These are phyloP conservation scores for Reticulitermes lucifugus DNA, from an alignment of 2,888 invertebrate genomes.

Conservation along the genomic window DNA sequence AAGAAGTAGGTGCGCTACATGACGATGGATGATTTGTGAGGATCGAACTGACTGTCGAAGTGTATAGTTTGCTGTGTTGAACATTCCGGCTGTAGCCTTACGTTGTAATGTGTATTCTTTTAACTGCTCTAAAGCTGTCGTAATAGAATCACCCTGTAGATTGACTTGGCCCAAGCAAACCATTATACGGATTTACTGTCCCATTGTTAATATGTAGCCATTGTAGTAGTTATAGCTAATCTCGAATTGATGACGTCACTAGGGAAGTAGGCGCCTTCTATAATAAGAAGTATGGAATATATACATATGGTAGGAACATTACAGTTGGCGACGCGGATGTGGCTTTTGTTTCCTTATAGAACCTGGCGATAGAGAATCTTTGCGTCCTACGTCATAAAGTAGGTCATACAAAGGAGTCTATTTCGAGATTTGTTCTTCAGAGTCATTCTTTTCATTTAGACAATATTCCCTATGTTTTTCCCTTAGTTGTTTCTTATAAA, in stretches of 20 bases:
- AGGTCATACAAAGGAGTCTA: not conserved
- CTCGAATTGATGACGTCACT: not conserved
- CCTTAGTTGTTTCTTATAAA: too few species aligned
- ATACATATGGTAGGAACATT: conserved; percentile 13
- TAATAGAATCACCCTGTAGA: not conserved
- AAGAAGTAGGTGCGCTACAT: too few species aligned
- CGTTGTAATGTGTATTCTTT: too few species aligned
- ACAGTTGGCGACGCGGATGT: conserved; percentile 31
- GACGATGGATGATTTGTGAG: too few species aligned
- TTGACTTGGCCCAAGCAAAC: not conserved
- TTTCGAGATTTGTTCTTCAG: not conserved
- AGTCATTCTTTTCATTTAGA: not conserved
- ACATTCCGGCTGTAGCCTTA: too few species aligned
- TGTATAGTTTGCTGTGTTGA: too few species aligned
- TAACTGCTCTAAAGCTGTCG: too few species aligned
- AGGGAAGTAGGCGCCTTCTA: not conserved
- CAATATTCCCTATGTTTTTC: too few species aligned
- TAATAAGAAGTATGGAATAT: not conserved
- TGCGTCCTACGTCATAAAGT: not conserved
- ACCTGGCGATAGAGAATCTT: not conserved
- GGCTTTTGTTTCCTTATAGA: conserved; percentile 12
- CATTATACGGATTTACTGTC: not conserved
- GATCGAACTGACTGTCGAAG: too few species aligned
- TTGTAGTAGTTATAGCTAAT: not conserved
- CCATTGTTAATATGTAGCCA: not conserved